phyloP scores from a whole-genome alignment of 2,888 invertebrate genomes.

The Tortrix viridana region DNA sequence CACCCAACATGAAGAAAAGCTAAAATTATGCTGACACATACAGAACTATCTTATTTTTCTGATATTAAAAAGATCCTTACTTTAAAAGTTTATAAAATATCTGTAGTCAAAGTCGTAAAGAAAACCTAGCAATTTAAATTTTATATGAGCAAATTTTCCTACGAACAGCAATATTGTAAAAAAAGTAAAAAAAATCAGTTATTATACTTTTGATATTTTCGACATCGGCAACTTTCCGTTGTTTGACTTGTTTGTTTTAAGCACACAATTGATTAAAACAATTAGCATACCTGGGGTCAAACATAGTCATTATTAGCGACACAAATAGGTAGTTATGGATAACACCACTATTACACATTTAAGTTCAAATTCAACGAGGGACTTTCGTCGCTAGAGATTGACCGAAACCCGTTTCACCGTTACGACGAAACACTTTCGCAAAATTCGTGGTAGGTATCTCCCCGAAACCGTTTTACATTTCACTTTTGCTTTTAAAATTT shows the following conservation, averaged over 20 bases:
- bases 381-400: neutral
- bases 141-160: too few species aligned
- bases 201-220: too few species aligned
- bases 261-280: neutral
- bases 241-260: too few species aligned
- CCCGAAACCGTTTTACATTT: constrained; percentile 2
- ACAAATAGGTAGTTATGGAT: constrained; percentile 6
- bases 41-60: too few species aligned
- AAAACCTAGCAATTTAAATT: too few species aligned
- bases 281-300: constrained; percentile 2
- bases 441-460: neutral
- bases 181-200: too few species aligned
- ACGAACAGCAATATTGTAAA: neutral
- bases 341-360: constrained; percentile 28
- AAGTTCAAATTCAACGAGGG: constrained; percentile 7
- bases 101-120: constrained; percentile 1
- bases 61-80: too few species aligned
- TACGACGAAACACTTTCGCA: neutral
- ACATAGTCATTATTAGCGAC: neutral
- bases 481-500: too few species aligned
- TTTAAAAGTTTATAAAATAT: neutral
- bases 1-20: too few species aligned
- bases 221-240: too few species aligned
- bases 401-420: neutral
- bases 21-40: too few species aligned